phyloP scores from a whole-genome alignment of 2,113 vertebrate species.

The Acrocephalus kingi region DNA sequence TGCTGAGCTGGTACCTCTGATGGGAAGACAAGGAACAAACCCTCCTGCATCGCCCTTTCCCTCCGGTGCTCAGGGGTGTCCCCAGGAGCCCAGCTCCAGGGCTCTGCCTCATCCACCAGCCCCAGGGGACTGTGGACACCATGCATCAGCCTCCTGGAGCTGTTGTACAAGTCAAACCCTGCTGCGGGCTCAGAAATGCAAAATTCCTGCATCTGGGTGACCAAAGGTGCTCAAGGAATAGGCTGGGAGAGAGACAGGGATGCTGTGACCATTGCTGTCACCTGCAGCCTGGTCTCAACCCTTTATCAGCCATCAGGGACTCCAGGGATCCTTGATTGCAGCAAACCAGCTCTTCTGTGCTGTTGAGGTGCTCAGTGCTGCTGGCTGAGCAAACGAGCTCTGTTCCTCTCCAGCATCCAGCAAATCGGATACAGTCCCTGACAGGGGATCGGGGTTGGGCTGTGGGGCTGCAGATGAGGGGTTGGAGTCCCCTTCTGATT shows the following conservation, averaged over 20 bases:
- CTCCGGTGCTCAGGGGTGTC: accelerated
- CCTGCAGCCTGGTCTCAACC: not conserved
- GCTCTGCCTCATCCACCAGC: not conserved
- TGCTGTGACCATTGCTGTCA: not conserved
- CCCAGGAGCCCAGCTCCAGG: not conserved
- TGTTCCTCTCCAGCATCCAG: not conserved
- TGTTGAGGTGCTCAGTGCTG: not conserved
- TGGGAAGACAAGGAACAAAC: not conserved
- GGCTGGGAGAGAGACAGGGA: not conserved
- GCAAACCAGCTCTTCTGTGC: not conserved
- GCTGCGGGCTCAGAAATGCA: not conserved
- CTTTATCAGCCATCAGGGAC: not conserved
- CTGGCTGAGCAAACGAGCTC: not conserved
- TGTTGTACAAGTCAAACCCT: not conserved
- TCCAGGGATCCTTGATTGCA: not conserved
- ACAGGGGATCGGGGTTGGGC: not conserved
- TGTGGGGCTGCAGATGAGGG: not conserved
- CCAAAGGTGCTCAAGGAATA: not conserved
- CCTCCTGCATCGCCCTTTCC: not conserved
- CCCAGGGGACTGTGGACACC: accelerated
- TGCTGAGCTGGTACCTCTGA: conserved; percentile 36
- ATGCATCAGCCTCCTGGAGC: accelerated
- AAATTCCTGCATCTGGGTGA: not conserved
- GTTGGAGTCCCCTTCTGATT: not conserved
- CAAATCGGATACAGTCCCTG: accelerated